Percentiles rank a stretch among this genome's conserved stretches.
These are phyloP conservation scores for Todiramphus saurophagus DNA, from an alignment of 2,113 vertebrate genomes.

Conservation along the genomic window DNA sequence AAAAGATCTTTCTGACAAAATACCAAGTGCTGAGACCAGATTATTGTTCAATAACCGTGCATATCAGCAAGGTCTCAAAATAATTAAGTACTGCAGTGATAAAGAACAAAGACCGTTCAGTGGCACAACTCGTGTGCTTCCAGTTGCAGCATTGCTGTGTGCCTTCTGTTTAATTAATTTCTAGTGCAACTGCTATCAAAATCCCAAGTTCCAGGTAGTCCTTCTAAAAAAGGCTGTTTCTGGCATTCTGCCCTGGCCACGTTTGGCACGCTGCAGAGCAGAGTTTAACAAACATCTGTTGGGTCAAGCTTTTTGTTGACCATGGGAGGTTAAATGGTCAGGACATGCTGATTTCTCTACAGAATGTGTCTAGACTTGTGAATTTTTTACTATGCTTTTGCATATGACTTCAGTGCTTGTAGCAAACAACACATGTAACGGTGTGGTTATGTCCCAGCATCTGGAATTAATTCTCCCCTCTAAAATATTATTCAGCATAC, in stretches of 20 bases:
- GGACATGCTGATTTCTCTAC: not conserved
- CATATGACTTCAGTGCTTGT: not conserved
- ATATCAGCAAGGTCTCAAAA: constrained; percentile 11
- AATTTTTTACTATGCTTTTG: not conserved
- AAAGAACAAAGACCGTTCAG: not conserved
- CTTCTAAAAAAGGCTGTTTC: not conserved
- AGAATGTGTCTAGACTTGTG: not conserved
- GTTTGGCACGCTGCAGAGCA: not conserved
- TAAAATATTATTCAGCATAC: not conserved
- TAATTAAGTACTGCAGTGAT: constrained; percentile 14
- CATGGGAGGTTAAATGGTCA: not conserved
- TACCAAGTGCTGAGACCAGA: not conserved
- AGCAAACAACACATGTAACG: not conserved
- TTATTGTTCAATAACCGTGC: not conserved
- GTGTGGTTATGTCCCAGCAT: not conserved
- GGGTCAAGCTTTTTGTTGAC: not conserved
- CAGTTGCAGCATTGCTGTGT: not conserved
- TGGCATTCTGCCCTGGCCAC: not conserved
- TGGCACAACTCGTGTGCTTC: not conserved
- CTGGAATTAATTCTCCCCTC: not conserved
- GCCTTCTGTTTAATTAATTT: not conserved
- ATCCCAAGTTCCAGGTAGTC: not conserved
- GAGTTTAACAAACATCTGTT: not conserved
- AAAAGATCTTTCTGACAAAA: constrained; percentile 13
- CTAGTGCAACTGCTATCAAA: not conserved